Base-by-base conservation (phyloP, 1,140 invertebrate genomes). In the Phenacoccus solenopsis region DNA sequence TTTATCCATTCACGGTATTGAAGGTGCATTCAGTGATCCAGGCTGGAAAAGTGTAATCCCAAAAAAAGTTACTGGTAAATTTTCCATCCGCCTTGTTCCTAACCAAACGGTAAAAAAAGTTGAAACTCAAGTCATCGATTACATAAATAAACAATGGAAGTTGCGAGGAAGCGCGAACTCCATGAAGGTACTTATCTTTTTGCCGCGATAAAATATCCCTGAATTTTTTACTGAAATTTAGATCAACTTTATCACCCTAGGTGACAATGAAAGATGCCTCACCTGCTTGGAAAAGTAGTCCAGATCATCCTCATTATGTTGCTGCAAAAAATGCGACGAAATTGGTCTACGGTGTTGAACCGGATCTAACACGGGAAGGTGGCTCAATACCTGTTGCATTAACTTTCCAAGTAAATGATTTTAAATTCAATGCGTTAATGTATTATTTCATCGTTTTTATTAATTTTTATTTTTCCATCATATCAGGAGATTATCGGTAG, bases 41-140 rank as follows among this genome's bases (percentile, higher is more conserved):
- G 96, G 96, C 59, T 85, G 87, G 28, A 99, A 99, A 78, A 98
- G 95, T 71, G 95, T 98, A 0, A 98, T 98, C 75, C 96, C 96
- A 1, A 82, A 86, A 38, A 96, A 95, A 80, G 95, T 98, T 0
- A 90, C 88, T 76, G 96, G 96, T 28, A 98, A 98, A 79, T 98
- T 98, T 78, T 98, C 94, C 0, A 90, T 98, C 73, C 85, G 96
- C 73, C 86, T 96, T 74, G 96, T 98, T 0, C 95, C 96, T 0
- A 83, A 97, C 77, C 94, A 96, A 83, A 85, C 86, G 49, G 91
- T 93, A 0, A 83, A 87, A 32, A 82, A 88, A 74, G 84, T 94
- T 28, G 86, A 86, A 69, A 80, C 90, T 73, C 83, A 85, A 64
- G 91, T 95, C 0, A 80, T 84, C 10, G 83, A 85, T 21, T 89